Conservation (phyloP, 1,140 invertebrate species). For the Calliopsis andreniformis region DNA sequence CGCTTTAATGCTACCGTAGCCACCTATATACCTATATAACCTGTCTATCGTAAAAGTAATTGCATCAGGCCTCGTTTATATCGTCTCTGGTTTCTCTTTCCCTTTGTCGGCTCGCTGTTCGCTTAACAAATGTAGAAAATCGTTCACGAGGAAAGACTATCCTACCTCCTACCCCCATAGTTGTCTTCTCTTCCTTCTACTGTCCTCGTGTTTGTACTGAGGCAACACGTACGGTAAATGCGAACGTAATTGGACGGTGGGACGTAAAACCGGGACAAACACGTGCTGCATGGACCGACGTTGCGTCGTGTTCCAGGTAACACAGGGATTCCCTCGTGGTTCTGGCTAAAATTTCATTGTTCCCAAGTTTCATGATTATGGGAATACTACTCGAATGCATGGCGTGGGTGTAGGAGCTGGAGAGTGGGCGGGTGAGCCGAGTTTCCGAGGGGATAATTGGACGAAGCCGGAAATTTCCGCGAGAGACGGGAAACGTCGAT, state of each 20-base stretch:
- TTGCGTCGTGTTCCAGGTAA: constrained; percentile 44
- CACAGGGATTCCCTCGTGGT: constrained; percentile 17
- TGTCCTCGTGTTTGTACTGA: constrained; percentile 38
- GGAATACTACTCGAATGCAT: background rate
- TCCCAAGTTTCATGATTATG: background rate
- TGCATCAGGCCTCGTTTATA: constrained; percentile 78
- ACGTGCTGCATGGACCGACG: constrained; percentile 38
- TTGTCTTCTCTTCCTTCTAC: background rate
- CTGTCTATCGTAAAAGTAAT: constrained; percentile 77
- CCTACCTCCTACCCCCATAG: background rate
- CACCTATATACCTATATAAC: constrained; percentile 63
- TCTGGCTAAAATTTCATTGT: constrained; percentile 55
- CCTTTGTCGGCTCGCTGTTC: background rate
- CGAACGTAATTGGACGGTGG: constrained; percentile 50
- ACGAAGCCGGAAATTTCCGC: constrained; percentile 31
- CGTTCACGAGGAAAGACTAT: constrained; percentile 39
- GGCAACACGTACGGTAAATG: constrained; percentile 26
- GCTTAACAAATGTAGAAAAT: constrained; percentile 73
- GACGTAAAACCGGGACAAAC: constrained; percentile 50
- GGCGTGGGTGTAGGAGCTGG: no score
- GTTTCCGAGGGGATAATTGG: constrained; percentile 53
- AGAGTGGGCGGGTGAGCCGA: constrained; percentile 3
- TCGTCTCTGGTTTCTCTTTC: constrained; percentile 64
- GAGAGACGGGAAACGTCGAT: constrained; percentile 30
- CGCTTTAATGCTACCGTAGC: constrained; percentile 73